phyloP scores from a whole-genome alignment of 2,888 invertebrate species.

The Rhabditophanes sp. region DNA sequence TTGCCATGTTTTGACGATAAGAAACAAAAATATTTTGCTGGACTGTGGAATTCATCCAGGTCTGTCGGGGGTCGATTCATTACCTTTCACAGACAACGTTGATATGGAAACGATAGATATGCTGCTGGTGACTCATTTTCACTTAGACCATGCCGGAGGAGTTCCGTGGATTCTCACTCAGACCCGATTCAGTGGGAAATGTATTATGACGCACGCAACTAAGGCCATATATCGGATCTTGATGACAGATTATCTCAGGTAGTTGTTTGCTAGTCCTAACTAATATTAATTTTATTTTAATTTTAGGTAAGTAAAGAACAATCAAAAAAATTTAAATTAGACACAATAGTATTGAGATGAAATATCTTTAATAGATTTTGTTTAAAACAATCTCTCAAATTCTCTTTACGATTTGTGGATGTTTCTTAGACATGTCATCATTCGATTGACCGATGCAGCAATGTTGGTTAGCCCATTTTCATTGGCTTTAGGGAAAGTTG shows the following conservation, averaged over 20 bases:
- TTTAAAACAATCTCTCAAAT: no score
- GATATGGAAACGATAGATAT: conserved; percentile 88
- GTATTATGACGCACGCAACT: conserved; percentile 98
- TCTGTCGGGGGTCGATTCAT: conserved; percentile 94
- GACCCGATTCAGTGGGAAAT: conserved; percentile 60
- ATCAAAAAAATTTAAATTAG: no score
- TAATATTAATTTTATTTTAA: not conserved
- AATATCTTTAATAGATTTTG: no score
- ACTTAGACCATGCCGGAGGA: conserved; percentile 92
- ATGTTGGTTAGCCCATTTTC: no score
- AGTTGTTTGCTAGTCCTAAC: not conserved
- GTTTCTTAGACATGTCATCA: no score
- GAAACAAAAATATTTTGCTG: conserved; percentile 94
- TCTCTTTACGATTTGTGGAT: no score
- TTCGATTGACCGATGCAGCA: no score
- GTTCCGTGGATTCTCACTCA: conserved; percentile 92
- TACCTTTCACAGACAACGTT: conserved; percentile 89
- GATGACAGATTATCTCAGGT: conserved; percentile 81
- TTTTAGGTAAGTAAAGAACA: conserved; percentile 1
- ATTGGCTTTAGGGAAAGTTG: no score
- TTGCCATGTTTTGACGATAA: conserved; percentile 68
- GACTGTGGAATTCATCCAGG: conserved; percentile 99
- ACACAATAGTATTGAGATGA: no score
- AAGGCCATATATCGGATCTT: conserved; percentile 98
- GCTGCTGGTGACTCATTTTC: conserved; percentile 60